Percentiles rank a stretch among this genome's conserved stretches.
Conservation (phyloP, 2,113 vertebrate species). For the Siniperca chuatsi region DNA sequence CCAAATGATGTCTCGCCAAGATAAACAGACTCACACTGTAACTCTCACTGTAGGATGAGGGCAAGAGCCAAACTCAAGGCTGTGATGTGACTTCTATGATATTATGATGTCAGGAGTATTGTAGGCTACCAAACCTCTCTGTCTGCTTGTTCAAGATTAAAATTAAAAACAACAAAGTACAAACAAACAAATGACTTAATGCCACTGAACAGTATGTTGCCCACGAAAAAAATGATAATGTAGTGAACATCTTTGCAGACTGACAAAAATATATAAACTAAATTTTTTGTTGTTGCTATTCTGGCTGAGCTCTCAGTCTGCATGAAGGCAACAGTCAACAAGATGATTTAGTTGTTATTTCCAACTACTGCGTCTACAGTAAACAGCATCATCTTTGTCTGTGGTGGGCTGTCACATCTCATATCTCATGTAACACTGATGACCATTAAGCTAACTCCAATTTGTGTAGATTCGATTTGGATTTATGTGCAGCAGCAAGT, state of each 20-base stretch:
- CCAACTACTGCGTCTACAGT: neutral
- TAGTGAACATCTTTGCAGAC: neutral
- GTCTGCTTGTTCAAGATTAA: neutral
- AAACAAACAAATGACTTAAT: neutral
- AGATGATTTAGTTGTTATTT: conserved; percentile 7
- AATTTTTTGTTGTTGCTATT: neutral
- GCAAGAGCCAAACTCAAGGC: conserved; percentile 14
- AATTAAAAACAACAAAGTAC: too few species aligned
- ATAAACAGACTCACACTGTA: conserved; percentile 21
- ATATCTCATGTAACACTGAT: neutral
- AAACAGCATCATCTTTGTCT: neutral
- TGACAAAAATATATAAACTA: neutral
- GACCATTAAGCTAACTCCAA: neutral
- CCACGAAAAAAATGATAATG: neutral
- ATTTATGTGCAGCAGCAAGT: neutral
- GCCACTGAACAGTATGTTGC: neutral
- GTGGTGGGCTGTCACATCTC: neutral
- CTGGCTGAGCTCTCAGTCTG: neutral
- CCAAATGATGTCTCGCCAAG: conserved; percentile 14
- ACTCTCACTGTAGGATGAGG: neutral
- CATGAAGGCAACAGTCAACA: neutral
- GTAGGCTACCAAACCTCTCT: neutral
- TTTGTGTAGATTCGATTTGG: neutral
- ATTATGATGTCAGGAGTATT: conserved; percentile 13
- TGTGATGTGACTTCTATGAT: conserved; percentile 20